Evolutionary conservation across 2,888 invertebrate genomes (phyloP).

Genomic region (Ennomos fuscantarius): DNA sequence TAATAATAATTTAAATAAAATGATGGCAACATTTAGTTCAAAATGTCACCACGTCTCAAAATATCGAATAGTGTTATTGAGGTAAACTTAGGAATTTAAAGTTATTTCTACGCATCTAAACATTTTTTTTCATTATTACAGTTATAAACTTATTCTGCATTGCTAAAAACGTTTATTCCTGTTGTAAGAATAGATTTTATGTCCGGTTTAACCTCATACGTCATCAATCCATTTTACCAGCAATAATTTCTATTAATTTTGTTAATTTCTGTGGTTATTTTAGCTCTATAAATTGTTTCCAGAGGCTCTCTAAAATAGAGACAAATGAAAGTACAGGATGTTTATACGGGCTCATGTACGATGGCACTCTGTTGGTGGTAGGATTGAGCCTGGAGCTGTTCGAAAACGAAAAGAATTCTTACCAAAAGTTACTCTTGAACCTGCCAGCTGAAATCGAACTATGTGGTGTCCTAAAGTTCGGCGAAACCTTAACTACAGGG

Average conservation of each 20-base stretch:
- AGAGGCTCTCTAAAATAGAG: conserved; percentile 88
- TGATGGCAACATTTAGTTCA: conserved; percentile 47
- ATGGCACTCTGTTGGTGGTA: conserved; percentile 88
- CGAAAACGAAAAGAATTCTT: conserved; percentile 81
- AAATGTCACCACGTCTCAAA: conserved; percentile 91
- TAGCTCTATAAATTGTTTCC: conserved; percentile 39
- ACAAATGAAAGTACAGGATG: conserved; percentile 87
- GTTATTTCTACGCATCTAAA: conserved; percentile 16
- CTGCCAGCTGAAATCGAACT: conserved; percentile 92
- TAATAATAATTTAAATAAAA: no score
- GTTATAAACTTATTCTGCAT: not conserved
- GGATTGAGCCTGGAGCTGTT: conserved; percentile 88
- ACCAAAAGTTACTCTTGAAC: conserved; percentile 84
- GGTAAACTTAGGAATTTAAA: conserved; percentile 79
- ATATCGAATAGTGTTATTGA: conserved; percentile 89
- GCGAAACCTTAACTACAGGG: conserved; percentile 85
- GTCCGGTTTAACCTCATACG: conserved; percentile 53
- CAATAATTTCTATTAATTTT: conserved; percentile 12
- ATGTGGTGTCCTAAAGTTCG: conserved; percentile 90
- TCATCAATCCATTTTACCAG: conserved; percentile 51
- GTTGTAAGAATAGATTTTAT: not conserved
- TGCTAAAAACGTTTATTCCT: not conserved
- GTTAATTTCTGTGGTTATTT: conserved; percentile 1
- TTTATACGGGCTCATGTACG: conserved; percentile 90
- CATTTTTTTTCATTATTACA: conserved; percentile 1